Percentiles rank a stretch among this genome's conserved stretches.
These are phyloP conservation scores for Aythya baeri DNA, from an alignment of 2,113 vertebrate genomes.

Conservation along the genomic window DNA sequence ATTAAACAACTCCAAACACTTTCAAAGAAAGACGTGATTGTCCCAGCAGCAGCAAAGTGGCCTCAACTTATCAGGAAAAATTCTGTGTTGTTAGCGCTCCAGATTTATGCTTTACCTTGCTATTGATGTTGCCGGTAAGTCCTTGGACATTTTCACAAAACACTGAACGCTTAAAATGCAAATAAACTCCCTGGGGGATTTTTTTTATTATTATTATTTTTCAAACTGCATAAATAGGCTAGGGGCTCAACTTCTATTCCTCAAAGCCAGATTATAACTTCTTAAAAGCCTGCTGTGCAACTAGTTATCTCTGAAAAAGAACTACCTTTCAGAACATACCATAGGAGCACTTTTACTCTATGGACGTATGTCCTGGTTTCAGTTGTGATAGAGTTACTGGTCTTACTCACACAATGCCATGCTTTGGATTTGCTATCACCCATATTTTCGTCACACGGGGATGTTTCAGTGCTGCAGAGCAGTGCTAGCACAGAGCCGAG, in stretches of 20 bases:
- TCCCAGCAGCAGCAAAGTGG: neutral
- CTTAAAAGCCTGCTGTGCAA: neutral
- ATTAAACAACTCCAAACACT: neutral
- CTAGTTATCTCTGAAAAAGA: neutral
- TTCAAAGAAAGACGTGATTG: neutral
- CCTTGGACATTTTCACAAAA: neutral
- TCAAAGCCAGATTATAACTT: neutral
- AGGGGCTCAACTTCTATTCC: neutral
- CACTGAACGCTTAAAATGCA: neutral
- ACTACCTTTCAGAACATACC: neutral
- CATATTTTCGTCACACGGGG: too few relatives aligned
- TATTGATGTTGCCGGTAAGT: neutral
- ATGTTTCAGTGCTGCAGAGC: neutral
- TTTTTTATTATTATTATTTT: neutral
- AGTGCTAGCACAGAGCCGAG: neutral
- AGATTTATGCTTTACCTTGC: neutral
- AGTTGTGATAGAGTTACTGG: too few relatives aligned
- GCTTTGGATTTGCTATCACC: too few relatives aligned
- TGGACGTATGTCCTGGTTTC: too few relatives aligned
- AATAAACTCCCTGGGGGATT: neutral
- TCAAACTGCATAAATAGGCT: neutral
- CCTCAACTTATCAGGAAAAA: neutral
- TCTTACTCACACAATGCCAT: too few relatives aligned
- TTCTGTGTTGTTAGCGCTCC: neutral
- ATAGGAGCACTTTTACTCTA: neutral